Conservation (phyloP, 2,888 invertebrate species). For the Eudemis profundana region DNA sequence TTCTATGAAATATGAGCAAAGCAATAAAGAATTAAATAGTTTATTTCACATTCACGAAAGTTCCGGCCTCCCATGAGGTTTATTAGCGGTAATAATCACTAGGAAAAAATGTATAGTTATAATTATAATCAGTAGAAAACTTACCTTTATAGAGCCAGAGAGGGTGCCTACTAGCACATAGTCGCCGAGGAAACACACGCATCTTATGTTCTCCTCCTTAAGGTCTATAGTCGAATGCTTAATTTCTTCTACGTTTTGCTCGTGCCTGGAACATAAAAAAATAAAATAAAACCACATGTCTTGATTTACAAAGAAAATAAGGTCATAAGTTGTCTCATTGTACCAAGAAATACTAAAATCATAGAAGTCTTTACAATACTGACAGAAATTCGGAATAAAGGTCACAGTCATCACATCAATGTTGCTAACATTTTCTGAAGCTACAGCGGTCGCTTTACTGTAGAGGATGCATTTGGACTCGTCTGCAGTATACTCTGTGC, state of each 20-base stretch:
- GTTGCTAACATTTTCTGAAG: slow-evolving; percentile 73
- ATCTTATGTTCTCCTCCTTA: slow-evolving; percentile 82
- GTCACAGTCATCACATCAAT: no score
- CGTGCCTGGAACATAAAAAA: slow-evolving; percentile 76
- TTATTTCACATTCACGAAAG: no score
- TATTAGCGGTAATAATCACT: no score
- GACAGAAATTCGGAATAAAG: slow-evolving; percentile 88
- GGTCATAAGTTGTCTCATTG: no score
- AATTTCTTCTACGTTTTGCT: slow-evolving; percentile 78
- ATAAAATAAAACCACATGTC: no score
- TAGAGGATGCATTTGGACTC: slow-evolving; percentile 83
- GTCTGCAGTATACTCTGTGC: slow-evolving; percentile 89
- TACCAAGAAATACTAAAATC: no score
- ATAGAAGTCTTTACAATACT: no score
- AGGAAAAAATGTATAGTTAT: no score
- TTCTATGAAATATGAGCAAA: no score
- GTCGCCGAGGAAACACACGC: slow-evolving; percentile 84
- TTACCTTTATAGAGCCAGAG: slow-evolving; percentile 75
- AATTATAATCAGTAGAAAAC: slow-evolving; percentile 12
- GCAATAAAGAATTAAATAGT: no score
- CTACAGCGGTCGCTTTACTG: slow-evolving; percentile 82
- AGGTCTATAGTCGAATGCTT: slow-evolving; percentile 83
- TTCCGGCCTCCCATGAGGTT: no score
- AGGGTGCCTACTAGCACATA: slow-evolving; percentile 74
- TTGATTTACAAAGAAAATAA: no score